phyloP scores from a whole-genome alignment of 2,113 vertebrate genomes.

The Dicrurus megarhynchus region DNA sequence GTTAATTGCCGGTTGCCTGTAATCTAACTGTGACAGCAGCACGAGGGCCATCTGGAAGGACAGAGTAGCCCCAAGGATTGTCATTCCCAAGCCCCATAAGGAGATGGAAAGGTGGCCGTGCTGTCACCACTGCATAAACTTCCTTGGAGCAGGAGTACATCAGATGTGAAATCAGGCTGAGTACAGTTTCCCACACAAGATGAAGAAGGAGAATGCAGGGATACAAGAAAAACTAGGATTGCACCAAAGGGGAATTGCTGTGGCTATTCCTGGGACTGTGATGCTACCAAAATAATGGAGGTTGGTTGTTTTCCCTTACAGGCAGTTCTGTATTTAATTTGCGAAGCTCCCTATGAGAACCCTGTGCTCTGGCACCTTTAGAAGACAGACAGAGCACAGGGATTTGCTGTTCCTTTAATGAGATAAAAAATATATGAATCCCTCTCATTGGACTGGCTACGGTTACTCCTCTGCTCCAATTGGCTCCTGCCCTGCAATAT shows the following conservation, averaged over 20 bases:
- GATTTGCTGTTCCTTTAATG: not conserved
- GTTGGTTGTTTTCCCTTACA: not conserved
- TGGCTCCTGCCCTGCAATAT: not conserved
- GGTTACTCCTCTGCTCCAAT: not conserved
- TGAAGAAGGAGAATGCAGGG: not conserved
- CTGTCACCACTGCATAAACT: not conserved
- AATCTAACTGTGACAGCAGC: not conserved
- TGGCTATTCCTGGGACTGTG: not conserved
- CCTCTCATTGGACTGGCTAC: not conserved
- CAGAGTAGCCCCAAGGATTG: not conserved
- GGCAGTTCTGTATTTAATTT: not conserved
- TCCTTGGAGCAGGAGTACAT: not conserved
- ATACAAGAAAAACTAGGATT: not conserved
- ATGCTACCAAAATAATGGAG: not conserved
- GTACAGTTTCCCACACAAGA: not conserved
- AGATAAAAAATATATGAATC: not conserved
- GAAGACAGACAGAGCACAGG: not conserved
- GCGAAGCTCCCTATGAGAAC: not conserved
- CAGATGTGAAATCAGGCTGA: not conserved
- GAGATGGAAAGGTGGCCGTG: not conserved
- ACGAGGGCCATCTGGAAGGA: not conserved
- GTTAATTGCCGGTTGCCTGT: not conserved
- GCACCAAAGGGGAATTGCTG: not conserved
- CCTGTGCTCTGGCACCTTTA: not conserved
- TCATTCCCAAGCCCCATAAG: not conserved